These are phyloP conservation scores for Seira musarum DNA, from an alignment of 2,888 invertebrate species.

Conservation along the genomic window DNA sequence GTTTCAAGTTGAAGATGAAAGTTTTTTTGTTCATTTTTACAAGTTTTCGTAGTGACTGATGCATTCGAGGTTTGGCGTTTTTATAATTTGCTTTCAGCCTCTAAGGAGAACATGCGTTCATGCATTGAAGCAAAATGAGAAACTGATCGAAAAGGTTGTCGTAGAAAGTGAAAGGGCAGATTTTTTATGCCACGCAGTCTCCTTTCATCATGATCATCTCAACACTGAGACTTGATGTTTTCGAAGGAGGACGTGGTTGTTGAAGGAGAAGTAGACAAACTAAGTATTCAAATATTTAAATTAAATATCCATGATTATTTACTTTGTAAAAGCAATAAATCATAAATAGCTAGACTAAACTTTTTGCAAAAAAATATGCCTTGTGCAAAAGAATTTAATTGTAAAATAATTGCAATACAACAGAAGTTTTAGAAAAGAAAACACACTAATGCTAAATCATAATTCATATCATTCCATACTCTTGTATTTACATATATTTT, in stretches of 20 bases:
- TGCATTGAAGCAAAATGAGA: background rate
- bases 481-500: no score
- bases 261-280: background rate
- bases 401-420: no score
- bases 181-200: background rate
- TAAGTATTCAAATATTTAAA: background rate
- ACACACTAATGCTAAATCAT: no score
- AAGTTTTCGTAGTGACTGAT: no score
- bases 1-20: slow-evolving; percentile 42
- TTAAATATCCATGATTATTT: slow-evolving; percentile 6
- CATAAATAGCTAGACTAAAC: no score
- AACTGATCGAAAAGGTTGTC: slow-evolving; percentile 15
- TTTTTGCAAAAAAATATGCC: slow-evolving; percentile 1
- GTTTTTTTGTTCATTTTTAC: slow-evolving; percentile 29
- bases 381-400: slow-evolving; percentile 70
- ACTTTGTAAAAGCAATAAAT: slow-evolving; percentile 13
- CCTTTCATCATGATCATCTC: background rate
- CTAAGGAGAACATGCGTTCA: background rate
- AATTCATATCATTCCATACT: no score
- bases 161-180: slow-evolving; percentile 49
- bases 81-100: background rate
- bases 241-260: background rate
- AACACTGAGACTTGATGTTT: background rate
- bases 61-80: background rate
- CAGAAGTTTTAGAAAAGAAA: no score